Evolutionary conservation across 2,113 vertebrate genomes (phyloP), one percentile per base, ranked within the genome.

Genomic region (Promerops cafer): DNA sequence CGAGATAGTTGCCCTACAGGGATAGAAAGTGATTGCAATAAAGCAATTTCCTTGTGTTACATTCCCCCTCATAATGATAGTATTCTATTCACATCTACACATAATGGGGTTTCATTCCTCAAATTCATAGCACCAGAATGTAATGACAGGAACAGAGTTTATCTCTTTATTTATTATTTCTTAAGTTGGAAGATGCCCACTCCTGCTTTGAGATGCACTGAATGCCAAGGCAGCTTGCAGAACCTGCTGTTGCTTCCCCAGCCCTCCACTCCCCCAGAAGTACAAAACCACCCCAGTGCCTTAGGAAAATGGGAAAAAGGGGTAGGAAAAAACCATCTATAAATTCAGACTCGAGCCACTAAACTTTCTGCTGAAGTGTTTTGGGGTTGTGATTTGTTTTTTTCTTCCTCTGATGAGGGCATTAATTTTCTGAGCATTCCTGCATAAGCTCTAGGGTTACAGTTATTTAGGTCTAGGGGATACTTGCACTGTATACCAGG

Each of bases 151-250:
- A 68, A 39, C 87, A 81, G 69, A 77, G 37, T 68, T 90, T 87
- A 20, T 60, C 33, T 74, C 40, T 39, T 86, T 56, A 69, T 68
- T 89, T 79, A 42, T 37, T 49, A 44, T 61, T 80, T 77, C 52
- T 40, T 28, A 77, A 94, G 49, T 28, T 80, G 70, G 56, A 79
- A 94, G 65, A 75, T 76, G 87, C 72, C 60, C 83, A 86, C 66
- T 96, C 85, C 93, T 95, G 90, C 88, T 93, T 54, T 56, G n/a
- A 80, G 66, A 93, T 57, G 65, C 72, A 87, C 86, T 78, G 64
- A 75, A 57, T 44, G 52, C 88, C 89, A 90, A 80, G 72, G 79
- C 81, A 89, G 56, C 87, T 96, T 83, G 60, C 83, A 93, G 79
- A 90, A 78, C 68, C 44, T 68, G 70, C 76, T 70, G 42, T 56